Percentiles rank a stretch among this genome's conserved stretches.
Conservation (phyloP, 1,140 invertebrate genomes). For the Asbolus verrucosus region DNA sequence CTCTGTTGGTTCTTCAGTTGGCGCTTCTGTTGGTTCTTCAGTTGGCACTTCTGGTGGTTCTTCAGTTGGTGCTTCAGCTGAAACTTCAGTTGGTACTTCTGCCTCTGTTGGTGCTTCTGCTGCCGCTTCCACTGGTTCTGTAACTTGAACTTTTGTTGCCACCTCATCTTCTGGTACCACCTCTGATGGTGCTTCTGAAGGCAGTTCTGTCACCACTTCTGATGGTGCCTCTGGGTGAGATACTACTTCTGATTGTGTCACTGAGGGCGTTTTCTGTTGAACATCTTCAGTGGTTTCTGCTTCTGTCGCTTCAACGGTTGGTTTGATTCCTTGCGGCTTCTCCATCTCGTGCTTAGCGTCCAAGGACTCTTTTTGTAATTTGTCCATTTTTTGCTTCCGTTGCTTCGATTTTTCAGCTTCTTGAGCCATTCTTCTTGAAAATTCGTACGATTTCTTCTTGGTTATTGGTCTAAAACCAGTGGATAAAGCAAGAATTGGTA, state of each 20-base stretch:
- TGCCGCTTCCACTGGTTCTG: too few relatives aligned
- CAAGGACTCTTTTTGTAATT: neutral
- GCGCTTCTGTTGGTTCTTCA: constrained; percentile 7
- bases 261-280: neutral
- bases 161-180: too few relatives aligned
- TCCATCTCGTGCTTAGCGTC: neutral
- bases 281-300: constrained; percentile 2
- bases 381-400: neutral
- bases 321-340: neutral
- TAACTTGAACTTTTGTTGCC: too few relatives aligned
- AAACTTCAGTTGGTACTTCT: constrained; percentile 7
- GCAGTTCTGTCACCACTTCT: too few relatives aligned
- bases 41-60: neutral
- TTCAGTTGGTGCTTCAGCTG: constrained; percentile 9
- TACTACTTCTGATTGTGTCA: too few relatives aligned
- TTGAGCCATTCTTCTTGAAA: too few relatives aligned
- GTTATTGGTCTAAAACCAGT: too few relatives aligned
- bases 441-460: neutral
- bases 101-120: too few relatives aligned
- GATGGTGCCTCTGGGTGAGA: too few relatives aligned
- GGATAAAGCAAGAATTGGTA: too few relatives aligned
- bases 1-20: constrained; percentile 7
- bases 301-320: constrained; percentile 15
- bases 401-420: too few relatives aligned
- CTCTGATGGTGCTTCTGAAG: too few relatives aligned